Conservation (phyloP, 2,797 vertebrate species). For the Neostethus bicornis region DNA sequence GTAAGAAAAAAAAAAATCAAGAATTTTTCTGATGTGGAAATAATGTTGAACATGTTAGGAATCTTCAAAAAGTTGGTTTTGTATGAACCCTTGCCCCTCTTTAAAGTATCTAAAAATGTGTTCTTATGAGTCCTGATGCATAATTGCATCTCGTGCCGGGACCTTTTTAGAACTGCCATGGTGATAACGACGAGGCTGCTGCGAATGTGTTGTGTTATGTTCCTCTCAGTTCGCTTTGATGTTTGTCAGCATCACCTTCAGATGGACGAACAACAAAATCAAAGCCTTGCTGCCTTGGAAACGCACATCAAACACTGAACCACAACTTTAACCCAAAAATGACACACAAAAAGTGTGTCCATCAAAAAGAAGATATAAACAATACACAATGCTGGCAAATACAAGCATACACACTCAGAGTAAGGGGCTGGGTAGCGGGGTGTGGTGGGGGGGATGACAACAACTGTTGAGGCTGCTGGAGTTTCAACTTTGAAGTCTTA, state of each 20-base stretch:
- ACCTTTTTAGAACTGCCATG: constrained; percentile 7
- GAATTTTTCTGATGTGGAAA: no score
- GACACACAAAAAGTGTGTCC: no score
- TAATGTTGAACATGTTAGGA: no score
- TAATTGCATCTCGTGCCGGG: no score
- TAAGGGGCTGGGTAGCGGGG: constrained; percentile 20
- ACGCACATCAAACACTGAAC: no score
- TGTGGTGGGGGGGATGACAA: no score
- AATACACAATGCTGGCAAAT: neutral
- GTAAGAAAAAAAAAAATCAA: no score
- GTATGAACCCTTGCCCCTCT: no score
- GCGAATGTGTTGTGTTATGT: constrained; percentile 16
- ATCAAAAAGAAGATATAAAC: neutral
- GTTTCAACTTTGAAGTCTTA: constrained; percentile 83
- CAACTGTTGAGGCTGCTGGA: constrained; percentile 62
- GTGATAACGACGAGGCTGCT: neutral
- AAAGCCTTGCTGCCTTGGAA: neutral
- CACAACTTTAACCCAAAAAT: no score
- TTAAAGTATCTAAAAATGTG: no score
- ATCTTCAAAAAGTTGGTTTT: no score
- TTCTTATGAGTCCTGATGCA: no score
- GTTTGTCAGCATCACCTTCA: neutral
- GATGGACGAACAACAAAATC: constrained; percentile 2
- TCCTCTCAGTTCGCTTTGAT: constrained; percentile 35
- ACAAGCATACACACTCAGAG: neutral